Percentiles rank a stretch among this genome's conserved stretches.
Evolutionary conservation across 2,113 vertebrate genomes (phyloP).

Genomic region (Erythrocercus mccallii): DNA sequence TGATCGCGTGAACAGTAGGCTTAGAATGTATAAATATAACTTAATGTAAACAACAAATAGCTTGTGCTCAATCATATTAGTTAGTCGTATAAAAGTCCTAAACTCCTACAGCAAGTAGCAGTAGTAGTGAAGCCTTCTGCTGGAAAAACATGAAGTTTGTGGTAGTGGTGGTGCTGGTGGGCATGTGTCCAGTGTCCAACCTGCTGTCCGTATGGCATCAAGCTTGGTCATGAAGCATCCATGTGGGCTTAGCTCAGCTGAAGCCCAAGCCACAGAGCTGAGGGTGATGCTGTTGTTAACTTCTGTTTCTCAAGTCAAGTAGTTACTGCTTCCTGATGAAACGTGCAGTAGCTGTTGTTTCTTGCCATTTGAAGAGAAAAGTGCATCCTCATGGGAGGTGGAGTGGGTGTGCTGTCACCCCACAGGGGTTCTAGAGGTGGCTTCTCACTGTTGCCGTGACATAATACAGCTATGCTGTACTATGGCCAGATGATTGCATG

Average conservation of each 20-base stretch:
- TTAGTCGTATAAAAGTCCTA: too few relatives aligned
- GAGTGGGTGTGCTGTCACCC: background rate
- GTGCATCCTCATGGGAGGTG: accelerated
- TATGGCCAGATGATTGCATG: background rate
- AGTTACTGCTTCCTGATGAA: background rate
- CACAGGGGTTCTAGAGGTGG: background rate
- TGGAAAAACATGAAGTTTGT: background rate
- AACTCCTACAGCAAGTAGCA: background rate
- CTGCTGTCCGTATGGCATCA: accelerated
- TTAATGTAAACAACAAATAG: too few relatives aligned
- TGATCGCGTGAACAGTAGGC: too few relatives aligned
- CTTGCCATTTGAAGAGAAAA: background rate
- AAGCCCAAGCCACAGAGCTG: background rate
- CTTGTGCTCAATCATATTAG: too few relatives aligned
- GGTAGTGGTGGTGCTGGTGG: background rate
- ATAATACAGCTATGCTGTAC: background rate
- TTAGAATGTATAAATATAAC: too few relatives aligned
- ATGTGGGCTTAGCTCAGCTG: background rate
- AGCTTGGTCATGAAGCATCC: background rate
- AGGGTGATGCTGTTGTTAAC: background rate
- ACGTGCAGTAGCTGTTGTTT: background rate
- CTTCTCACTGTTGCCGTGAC: background rate
- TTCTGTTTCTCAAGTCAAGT: background rate
- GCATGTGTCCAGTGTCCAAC: accelerated
- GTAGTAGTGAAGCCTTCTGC: background rate